A percentile compares a stretch with the other conserved stretches of the same genome.
phyloP scores from a whole-genome alignment of 2,797 vertebrate species.

The Schizothorax lantsangensis region DNA sequence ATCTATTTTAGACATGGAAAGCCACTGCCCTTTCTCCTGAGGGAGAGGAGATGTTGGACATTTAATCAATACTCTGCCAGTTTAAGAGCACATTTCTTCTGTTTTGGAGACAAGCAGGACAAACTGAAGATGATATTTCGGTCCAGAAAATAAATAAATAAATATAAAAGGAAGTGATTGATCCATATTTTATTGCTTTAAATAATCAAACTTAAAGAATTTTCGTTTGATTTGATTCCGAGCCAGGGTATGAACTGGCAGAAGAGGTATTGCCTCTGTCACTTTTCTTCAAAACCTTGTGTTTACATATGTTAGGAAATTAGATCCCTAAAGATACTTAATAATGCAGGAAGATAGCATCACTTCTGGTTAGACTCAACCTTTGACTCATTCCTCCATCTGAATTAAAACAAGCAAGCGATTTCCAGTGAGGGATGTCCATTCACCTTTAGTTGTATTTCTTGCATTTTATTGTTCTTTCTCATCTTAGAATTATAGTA shows the following conservation, averaged over 20 bases:
- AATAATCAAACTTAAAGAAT: slow-evolving; percentile 64
- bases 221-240: slow-evolving; percentile 69
- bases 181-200: slow-evolving; percentile 62
- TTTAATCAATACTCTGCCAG: slow-evolving; percentile 76
- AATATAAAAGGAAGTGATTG: slow-evolving; percentile 37
- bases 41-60: slow-evolving; percentile 65
- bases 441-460: not conserved
- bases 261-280: slow-evolving; percentile 67
- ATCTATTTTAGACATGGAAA: slow-evolving; percentile 69
- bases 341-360: not conserved
- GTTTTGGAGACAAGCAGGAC: slow-evolving; percentile 60
- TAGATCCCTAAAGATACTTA: slow-evolving; percentile 33
- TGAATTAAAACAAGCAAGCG: not conserved
- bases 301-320: slow-evolving; percentile 67
- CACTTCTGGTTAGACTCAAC: not conserved
- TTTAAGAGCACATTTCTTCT: slow-evolving; percentile 70
- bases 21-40: slow-evolving; percentile 61
- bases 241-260: slow-evolving; percentile 69
- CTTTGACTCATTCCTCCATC: not conserved
- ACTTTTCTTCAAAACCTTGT: slow-evolving; percentile 61
- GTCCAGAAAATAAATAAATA: slow-evolving; percentile 39
- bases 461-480: not conserved
- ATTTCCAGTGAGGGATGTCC: not conserved
- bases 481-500: not conserved
- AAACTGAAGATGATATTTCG: slow-evolving; percentile 58